Conservation (phyloP, 1,140 invertebrate species). For the Ephestia elutella region DNA sequence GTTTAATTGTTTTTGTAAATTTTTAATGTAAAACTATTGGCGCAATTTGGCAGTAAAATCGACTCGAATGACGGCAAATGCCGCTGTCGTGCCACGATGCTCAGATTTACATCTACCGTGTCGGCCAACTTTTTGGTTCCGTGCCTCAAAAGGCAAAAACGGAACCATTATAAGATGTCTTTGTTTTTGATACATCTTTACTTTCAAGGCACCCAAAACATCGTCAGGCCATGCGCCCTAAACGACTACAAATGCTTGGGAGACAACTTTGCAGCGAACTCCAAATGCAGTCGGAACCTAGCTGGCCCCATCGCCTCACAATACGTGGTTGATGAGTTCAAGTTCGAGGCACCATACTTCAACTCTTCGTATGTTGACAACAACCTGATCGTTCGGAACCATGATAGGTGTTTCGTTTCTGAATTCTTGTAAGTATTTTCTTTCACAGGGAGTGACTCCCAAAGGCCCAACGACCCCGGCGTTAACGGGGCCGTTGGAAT, state of each 20-base stretch:
- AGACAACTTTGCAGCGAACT: conserved; percentile 34
- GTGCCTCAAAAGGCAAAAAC: too few species aligned
- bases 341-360: conserved; percentile 46
- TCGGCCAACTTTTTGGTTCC: too few species aligned
- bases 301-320: conserved; percentile 20
- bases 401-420: conserved; percentile 37
- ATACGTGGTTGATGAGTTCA: conserved; percentile 30
- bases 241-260: conserved; percentile 29
- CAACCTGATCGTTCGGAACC: conserved; percentile 36
- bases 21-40: too few species aligned
- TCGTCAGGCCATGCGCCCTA: conserved; percentile 30
- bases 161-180: too few species aligned
- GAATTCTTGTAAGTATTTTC: conserved; percentile 52
- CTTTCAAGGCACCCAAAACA: conserved; percentile 15
- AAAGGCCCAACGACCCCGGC: too few species aligned
- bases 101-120: too few species aligned
- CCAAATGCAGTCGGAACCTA: conserved; percentile 30
- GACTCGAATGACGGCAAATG: too few species aligned
- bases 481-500: too few species aligned
- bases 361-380: conserved; percentile 47
- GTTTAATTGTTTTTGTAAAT: too few species aligned
- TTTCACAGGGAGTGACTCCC: background rate
- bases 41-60: too few species aligned
- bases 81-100: too few species aligned
- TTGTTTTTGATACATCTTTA: background rate